Evolutionary conservation across 2,888 invertebrate species (phyloP).

Genomic region (Orchesellides sinensis): DNA sequence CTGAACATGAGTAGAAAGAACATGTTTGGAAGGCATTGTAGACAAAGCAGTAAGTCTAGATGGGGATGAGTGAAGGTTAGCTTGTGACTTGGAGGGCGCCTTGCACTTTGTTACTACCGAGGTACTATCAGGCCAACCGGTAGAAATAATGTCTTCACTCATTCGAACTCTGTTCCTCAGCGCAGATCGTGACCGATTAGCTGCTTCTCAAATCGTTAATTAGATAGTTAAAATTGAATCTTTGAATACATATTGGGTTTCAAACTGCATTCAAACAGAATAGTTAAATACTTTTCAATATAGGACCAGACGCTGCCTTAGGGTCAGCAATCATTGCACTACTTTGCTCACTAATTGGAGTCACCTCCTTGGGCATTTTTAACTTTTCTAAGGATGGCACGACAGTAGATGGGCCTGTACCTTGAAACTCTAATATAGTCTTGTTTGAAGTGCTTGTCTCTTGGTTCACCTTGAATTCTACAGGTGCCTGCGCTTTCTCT

Average conservation of each 20-base stretch:
- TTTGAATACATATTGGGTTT: too few relatives aligned
- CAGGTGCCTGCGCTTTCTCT: too few relatives aligned
- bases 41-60: not conserved
- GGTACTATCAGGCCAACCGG: not conserved
- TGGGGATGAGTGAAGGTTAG: not conserved
- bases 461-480: too few relatives aligned
- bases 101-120: not conserved
- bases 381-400: too few relatives aligned
- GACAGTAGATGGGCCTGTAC: too few relatives aligned
- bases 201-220: not conserved
- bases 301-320: too few relatives aligned
- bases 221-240: too few relatives aligned
- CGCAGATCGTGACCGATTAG: not conserved
- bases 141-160: slow-evolving; percentile 29
- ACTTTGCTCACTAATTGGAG: not conserved
- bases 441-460: not conserved
- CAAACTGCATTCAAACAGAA: too few relatives aligned
- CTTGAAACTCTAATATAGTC: not conserved
- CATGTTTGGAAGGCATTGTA: slow-evolving; percentile 7
- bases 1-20: not conserved
- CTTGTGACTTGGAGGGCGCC: slow-evolving; percentile 11
- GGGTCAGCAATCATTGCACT: not conserved
- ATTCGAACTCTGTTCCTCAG: slow-evolving; percentile 10
- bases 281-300: too few relatives aligned
- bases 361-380: too few relatives aligned